Evolutionary conservation across 2,113 vertebrate species (phyloP), one percentile per base, ranked within the genome.

Genomic region (Zeus faber): DNA sequence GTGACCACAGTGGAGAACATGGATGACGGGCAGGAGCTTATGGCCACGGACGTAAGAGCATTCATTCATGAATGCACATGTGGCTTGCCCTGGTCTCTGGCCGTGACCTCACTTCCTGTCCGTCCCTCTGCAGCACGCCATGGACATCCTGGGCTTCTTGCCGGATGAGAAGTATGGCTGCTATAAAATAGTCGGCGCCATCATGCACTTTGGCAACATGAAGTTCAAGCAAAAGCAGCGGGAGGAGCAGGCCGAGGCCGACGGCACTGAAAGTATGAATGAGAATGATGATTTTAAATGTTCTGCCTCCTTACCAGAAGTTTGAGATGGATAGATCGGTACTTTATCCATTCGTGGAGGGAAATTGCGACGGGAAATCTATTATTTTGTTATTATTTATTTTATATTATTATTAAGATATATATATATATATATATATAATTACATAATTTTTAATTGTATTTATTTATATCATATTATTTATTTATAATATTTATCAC

Each of bases 181-280:
- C 87, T 98, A 98, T 75, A 98, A 98, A 86, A 93, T 96, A 41
- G 93, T 95, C 14, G 95, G 94, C 0, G 92, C 95, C 46, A 94
- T 98, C 77, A 94, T 96, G 91, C 95, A 98, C 79, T 98, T 97
- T 0, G 94, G 96, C 64, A 98, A 98, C 87, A 96, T 98, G 96
- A 98, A 96, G 70, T 97, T 97, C 88, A 97, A 96, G 82, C 95
- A 93, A 39, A 98, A 93, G 77, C 95, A 92, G 79, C 85, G 95
- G 1, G 96, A 98, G 33, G 95, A 98, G 77, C 96, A 98, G 85
- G 95, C 93, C 0, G 95, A 97, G 80, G 80, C 93, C 0, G 93
- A 95, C 0, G 92, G 92, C 91, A 97, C 93, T 61, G 95, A 98
- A 89, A 95, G 95, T 97, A 80, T 88, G 70, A 18, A 18, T n/a